phyloP scores from a whole-genome alignment of 2,113 vertebrate species.

The Elephantulus edwardii region DNA sequence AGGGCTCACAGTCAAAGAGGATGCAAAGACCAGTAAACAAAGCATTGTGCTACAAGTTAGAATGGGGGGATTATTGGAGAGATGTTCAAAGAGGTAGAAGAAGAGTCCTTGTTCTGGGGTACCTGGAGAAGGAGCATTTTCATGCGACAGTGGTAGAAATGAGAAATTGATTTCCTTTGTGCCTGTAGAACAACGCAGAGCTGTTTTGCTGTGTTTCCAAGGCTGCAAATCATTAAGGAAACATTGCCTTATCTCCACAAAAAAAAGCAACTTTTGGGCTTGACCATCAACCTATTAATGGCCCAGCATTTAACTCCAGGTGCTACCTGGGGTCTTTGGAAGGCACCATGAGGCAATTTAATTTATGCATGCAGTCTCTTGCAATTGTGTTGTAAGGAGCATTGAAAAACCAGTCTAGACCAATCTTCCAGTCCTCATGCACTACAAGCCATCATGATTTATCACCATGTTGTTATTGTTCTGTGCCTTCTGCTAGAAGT shows the following conservation, averaged over 20 bases:
- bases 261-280: too few species aligned
- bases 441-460: neutral
- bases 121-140: neutral
- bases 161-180: too few species aligned
- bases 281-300: too few species aligned
- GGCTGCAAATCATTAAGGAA: too few species aligned
- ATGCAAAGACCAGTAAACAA: neutral
- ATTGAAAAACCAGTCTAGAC: neutral
- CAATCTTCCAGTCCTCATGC: neutral
- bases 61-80: neutral
- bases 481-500: too few species aligned
- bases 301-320: too few species aligned
- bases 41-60: accelerated
- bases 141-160: neutral
- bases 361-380: accelerated
- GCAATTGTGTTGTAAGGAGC: neutral
- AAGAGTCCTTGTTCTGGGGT: neutral
- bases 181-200: too few species aligned
- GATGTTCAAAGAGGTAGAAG: neutral
- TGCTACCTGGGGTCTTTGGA: too few species aligned
- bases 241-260: too few species aligned
- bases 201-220: too few species aligned
- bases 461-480: too few species aligned
- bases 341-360: neutral
- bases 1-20: neutral